Evolutionary conservation across 2,888 invertebrate species (phyloP).

Genomic region (Protodeltote pygarga): DNA sequence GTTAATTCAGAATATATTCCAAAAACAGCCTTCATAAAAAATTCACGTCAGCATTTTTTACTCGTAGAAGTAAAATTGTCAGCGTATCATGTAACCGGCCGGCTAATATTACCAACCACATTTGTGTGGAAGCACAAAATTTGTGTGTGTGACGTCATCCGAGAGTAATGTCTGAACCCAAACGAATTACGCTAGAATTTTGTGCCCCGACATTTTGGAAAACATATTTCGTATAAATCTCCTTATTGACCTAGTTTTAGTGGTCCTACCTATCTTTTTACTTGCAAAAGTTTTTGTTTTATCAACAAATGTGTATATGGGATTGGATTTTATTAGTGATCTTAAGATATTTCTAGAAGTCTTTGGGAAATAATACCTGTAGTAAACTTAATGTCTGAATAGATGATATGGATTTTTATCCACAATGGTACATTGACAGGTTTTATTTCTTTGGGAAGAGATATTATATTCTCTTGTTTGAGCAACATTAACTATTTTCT

Average conservation of each 20-base stretch:
- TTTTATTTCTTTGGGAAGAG: conserved; percentile 33
- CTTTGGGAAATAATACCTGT: background rate
- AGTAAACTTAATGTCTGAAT: background rate
- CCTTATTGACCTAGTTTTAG: conserved; percentile 31
- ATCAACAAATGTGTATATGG: too few relatives aligned
- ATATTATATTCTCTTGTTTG: conserved; percentile 17
- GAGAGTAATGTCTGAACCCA: conserved; percentile 33
- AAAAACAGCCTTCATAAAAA: background rate
- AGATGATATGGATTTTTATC: too few relatives aligned
- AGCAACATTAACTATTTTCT: conserved; percentile 18
- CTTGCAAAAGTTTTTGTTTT: too few relatives aligned
- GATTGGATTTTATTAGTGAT: too few relatives aligned
- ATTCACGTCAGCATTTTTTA: conserved; percentile 1
- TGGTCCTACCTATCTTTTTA: too few relatives aligned
- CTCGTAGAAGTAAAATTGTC: conserved; percentile 3
- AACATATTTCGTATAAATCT: conserved; percentile 39
- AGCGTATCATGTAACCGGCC: conserved; percentile 5
- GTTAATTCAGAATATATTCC: conserved; percentile 11
- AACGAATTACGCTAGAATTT: conserved; percentile 39
- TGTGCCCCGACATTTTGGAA: conserved; percentile 22
- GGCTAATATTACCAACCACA: conserved; percentile 12
- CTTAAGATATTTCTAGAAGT: too few relatives aligned
- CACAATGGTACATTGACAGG: too few relatives aligned
- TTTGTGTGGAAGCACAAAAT: conserved; percentile 26
- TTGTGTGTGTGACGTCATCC: conserved; percentile 27